Evolutionary conservation across 2,113 vertebrate genomes (phyloP), one percentile per base, ranked within the genome.

Genomic region (Bubalus kerabau): DNA sequence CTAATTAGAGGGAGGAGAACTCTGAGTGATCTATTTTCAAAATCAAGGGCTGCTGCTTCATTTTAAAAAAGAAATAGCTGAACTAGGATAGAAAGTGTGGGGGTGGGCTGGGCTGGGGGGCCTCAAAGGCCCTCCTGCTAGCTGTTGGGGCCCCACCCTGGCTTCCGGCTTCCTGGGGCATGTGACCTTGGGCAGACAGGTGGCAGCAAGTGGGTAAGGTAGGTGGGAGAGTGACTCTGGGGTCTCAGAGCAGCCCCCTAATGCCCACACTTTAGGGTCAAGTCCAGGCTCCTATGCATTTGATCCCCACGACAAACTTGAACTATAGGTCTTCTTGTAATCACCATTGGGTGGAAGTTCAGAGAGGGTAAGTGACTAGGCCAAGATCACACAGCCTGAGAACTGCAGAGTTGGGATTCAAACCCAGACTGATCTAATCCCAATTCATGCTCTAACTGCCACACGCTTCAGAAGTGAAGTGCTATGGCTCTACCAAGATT

Each of bases 61-160:
- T 90, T 95, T 94, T 85, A 26, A 64, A 67, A 84, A 94, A 91
- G 76, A 94, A 86, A 71, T n/a, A 62, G 62, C 64, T 87, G n/a
- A 85, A 74, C 14, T 64, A 93, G 71, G 90, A 64, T 40, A 89
- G 71, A 86, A 67, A 43, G 48, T 46, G 40, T 71, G 57, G 81
- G 76, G 26, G 50, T 26, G 28, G 17, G 80, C 3, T 30, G 36
- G 40, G 36, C 13, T 26, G 50, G 28, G 52, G 57, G 46, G 52
- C 17, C 46, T 64, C 24, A 0, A 28, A 43, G 87, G 91, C 74
- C 26, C 40, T 15, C 14, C 10, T 17, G 60, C 36, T 76, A 36
- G 85, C 76, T n/a, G 40, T 32, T 50, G 23, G 93, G 59, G 87
- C 60, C 30, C 57, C 17, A 5, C 28, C 50, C 50, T 24, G 43